Evolutionary conservation across 2,888 invertebrate species (phyloP).

Genomic region (Lepidonotus clava): DNA sequence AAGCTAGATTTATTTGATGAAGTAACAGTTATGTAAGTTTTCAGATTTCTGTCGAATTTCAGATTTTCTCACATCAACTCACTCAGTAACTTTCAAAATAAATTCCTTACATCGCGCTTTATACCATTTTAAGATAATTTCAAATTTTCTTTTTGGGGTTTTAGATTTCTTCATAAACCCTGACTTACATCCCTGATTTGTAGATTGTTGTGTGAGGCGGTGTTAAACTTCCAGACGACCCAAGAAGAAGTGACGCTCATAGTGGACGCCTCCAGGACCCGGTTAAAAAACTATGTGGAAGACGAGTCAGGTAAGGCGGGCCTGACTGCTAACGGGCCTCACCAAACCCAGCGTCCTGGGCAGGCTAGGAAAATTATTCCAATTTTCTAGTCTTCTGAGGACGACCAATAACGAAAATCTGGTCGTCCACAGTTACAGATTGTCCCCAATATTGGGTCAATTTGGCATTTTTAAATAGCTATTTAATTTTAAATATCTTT

Average conservation of each 20-base stretch:
- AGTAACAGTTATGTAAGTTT: neutral
- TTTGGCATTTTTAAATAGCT: no score
- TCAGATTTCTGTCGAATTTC: neutral
- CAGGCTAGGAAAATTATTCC: no score
- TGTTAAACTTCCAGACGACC: slow-evolving; percentile 89
- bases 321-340: no score
- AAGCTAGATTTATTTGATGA: neutral
- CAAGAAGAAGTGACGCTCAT: slow-evolving; percentile 92
- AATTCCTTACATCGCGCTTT: neutral
- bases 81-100: neutral
- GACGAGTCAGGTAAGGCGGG: slow-evolving; percentile 82
- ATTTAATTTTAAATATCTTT: no score
- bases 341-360: no score
- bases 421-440: no score
- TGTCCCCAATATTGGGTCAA: no score
- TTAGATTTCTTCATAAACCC: neutral
- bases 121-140: neutral
- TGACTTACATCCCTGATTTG: neutral
- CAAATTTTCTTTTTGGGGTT: neutral
- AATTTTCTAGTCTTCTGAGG: neutral
- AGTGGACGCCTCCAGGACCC: slow-evolving; percentile 84
- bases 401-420: neutral
- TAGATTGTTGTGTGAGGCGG: slow-evolving; percentile 86
- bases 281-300: slow-evolving; percentile 90
- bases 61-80: neutral